Evolutionary conservation across 2,797 vertebrate species (phyloP).

Genomic region (Molothrus ater): DNA sequence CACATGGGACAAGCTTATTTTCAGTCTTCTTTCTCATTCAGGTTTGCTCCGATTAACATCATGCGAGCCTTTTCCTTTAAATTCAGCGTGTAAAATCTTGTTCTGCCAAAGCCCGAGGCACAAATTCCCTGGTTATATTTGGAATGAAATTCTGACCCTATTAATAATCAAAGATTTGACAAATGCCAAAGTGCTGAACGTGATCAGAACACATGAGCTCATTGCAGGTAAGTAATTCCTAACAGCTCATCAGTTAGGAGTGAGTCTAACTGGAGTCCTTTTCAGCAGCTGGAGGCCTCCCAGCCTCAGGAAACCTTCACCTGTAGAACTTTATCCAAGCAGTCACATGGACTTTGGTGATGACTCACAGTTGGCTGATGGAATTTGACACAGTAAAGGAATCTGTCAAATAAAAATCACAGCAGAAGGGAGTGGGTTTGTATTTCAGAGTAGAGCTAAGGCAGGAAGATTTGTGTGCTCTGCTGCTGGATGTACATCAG

Average conservation of each 20-base stretch:
- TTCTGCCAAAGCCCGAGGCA: neutral
- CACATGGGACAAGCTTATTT: neutral
- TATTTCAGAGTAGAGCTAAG: neutral
- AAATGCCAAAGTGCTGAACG: neutral
- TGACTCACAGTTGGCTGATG: neutral
- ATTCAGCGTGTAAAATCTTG: neutral
- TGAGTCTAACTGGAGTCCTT: neutral
- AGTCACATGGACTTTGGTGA: neutral
- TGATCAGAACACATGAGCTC: neutral
- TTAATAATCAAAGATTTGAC: conserved; percentile 9
- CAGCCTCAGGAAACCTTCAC: neutral
- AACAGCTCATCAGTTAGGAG: neutral
- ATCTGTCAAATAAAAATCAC: neutral
- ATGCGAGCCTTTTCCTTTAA: neutral
- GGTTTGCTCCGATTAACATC: conserved; percentile 15
- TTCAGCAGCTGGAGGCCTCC: neutral
- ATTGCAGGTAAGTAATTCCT: neutral
- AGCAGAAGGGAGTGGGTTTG: neutral
- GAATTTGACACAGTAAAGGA: neutral
- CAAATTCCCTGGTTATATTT: neutral
- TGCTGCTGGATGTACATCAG: neutral
- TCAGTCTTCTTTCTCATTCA: neutral
- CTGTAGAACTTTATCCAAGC: neutral
- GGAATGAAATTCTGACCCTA: neutral
- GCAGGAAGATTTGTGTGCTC: neutral